phyloP scores from a whole-genome alignment of 2,797 vertebrate species.

The Falco rusticolus region DNA sequence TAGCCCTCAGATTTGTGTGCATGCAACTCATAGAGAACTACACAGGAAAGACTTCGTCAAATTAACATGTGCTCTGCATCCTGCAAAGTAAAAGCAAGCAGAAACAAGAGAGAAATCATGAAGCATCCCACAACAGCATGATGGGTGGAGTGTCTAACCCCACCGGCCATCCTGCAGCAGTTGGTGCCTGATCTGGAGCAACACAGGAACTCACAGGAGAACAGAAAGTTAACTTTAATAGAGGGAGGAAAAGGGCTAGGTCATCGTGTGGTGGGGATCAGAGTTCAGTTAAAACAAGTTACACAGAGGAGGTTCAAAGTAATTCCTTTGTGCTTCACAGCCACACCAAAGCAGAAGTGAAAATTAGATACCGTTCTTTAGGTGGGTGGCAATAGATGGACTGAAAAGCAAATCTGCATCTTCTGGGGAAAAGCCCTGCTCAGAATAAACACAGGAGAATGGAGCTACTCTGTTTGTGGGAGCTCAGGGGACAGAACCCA shows the following conservation, averaged over 20 bases:
- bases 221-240: neutral
- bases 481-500: neutral
- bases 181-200: neutral
- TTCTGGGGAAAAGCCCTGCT: neutral
- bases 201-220: neutral
- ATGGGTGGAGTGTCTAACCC: neutral
- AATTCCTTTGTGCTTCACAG: neutral
- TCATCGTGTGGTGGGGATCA: neutral
- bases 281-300: conserved; percentile 16
- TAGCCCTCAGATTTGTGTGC: neutral
- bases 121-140: neutral
- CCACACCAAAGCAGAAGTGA: conserved; percentile 22
- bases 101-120: neutral
- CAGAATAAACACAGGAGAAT: neutral
- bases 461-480: neutral
- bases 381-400: neutral
- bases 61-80: neutral
- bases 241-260: neutral
- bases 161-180: neutral
- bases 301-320: conserved; percentile 30
- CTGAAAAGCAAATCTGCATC: neutral
- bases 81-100: neutral
- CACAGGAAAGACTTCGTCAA: neutral
- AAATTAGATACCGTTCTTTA: neutral
- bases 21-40: neutral